Evolutionary conservation across 2,113 vertebrate genomes (phyloP).

Genomic region (Malurus cyaneus): DNA sequence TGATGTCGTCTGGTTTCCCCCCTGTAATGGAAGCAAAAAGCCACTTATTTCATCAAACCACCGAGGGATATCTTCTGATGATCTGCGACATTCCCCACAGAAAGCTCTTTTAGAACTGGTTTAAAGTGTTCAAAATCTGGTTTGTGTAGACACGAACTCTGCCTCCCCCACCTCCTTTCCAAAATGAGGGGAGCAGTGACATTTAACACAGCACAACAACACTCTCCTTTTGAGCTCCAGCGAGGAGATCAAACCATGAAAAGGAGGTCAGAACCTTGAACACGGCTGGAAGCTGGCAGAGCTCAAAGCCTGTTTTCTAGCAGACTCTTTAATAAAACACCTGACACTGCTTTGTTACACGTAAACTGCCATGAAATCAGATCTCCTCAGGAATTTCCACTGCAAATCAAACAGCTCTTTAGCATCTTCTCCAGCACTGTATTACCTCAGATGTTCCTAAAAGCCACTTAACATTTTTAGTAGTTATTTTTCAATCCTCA

Average conservation of each 20-base stretch:
- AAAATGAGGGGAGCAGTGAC: rapidly evolving
- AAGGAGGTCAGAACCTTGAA: neutral
- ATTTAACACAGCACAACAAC: neutral
- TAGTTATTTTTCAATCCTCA: neutral
- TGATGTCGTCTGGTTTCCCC: conserved; percentile 98
- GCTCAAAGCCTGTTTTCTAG: neutral
- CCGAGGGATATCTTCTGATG: rapidly evolving
- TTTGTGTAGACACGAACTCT: neutral
- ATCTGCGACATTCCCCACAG: rapidly evolving
- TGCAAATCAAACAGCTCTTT: neutral
- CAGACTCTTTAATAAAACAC: neutral
- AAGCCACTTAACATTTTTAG: neutral
- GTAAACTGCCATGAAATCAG: neutral
- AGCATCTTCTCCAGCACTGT: neutral
- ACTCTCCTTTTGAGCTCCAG: neutral
- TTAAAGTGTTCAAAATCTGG: neutral
- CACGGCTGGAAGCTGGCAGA: neutral
- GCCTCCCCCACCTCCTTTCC: neutral
- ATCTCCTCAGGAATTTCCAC: neutral
- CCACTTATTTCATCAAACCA: neutral
- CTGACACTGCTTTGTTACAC: neutral
- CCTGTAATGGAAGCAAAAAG: conserved; percentile 72
- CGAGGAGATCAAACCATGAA: neutral
- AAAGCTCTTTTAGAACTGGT: neutral
- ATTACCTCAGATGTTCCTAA: neutral